phyloP scores from a whole-genome alignment of 1,140 invertebrate species.

The Trialeurodes vaporariorum region DNA sequence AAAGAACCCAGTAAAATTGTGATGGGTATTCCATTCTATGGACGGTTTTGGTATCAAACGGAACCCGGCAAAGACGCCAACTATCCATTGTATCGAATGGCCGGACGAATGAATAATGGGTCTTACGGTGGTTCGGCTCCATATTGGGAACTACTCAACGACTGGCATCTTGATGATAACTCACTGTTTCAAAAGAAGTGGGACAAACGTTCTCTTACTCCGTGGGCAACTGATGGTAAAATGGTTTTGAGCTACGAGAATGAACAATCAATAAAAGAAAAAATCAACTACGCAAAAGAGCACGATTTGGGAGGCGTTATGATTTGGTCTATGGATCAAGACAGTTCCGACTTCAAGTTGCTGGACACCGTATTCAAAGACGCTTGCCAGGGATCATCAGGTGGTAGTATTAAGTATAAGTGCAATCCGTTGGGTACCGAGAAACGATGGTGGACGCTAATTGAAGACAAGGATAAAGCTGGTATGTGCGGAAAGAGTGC shows the following conservation, averaged over 20 bases:
- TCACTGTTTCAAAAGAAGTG: slow-evolving; percentile 13
- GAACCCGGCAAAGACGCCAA: slow-evolving; percentile 14
- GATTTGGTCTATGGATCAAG: slow-evolving; percentile 21
- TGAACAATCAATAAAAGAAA: slow-evolving; percentile 13
- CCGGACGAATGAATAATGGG: slow-evolving; percentile 12
- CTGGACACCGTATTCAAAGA: slow-evolving; percentile 13
- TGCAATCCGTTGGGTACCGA: slow-evolving; percentile 19
- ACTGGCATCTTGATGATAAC: slow-evolving; percentile 12
- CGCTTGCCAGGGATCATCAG: slow-evolving; percentile 10
- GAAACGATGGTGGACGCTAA: slow-evolving; percentile 22
- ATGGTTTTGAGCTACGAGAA: slow-evolving; percentile 21
- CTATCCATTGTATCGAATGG: slow-evolving; percentile 18
- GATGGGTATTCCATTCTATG: slow-evolving; percentile 22
- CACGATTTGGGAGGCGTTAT: slow-evolving; percentile 21
- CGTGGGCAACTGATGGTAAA: slow-evolving; percentile 13
- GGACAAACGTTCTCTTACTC: slow-evolving; percentile 17
- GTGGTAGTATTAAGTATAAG: slow-evolving; percentile 18
- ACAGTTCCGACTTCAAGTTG: slow-evolving; percentile 18
- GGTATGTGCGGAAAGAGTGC: slow-evolving; percentile 20
- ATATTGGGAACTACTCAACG: slow-evolving; percentile 11
- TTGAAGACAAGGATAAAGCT: slow-evolving; percentile 18
- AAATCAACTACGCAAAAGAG: slow-evolving; percentile 18
- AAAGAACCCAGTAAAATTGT: slow-evolving; percentile 19
- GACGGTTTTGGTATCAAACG: slow-evolving; percentile 20
- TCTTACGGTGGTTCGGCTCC: slow-evolving; percentile 19